A percentile compares a stretch with the other conserved stretches of the same genome.
phyloP scores from a whole-genome alignment of 2,113 vertebrate genomes.

The Corynorhinus townsendii region DNA sequence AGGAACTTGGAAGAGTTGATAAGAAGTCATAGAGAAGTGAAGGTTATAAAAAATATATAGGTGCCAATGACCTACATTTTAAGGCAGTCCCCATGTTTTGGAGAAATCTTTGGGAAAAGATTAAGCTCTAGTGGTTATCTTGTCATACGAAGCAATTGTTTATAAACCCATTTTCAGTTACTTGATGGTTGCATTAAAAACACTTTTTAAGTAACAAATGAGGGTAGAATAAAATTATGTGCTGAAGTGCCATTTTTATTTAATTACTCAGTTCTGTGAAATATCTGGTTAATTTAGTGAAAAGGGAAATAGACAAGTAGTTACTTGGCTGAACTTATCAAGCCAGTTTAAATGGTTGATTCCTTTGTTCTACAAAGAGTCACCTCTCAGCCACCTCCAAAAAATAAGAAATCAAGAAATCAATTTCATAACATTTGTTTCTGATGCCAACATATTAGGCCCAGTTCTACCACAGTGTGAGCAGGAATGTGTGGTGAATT shows the following conservation, averaged over 20 bases:
- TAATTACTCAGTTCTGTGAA: not conserved
- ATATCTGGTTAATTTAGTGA: not conserved
- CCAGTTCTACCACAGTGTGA: not conserved
- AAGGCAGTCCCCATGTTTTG: not conserved
- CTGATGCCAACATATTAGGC: not conserved
- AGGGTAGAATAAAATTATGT: not conserved
- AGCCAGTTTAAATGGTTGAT: not conserved
- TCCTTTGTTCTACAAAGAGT: not conserved
- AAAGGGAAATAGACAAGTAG: not conserved
- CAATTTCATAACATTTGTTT: not conserved
- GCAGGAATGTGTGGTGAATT: not conserved
- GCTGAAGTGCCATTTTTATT: not conserved
- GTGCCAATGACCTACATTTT: not conserved
- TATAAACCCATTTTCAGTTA: not conserved
- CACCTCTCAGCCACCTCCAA: not conserved
- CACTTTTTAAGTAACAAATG: not conserved
- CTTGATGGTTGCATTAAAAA: not conserved
- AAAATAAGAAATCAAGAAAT: slow-evolving; percentile 10
- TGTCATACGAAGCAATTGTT: not conserved
- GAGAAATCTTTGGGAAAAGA: not conserved
- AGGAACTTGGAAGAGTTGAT: not conserved
- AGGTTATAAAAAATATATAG: not conserved
- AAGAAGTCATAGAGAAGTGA: not conserved
- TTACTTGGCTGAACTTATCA: not conserved
- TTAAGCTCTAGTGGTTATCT: not conserved